These are phyloP conservation scores for Castor canadensis DNA, from an alignment of 2,113 vertebrate species.

Conservation along the genomic window DNA sequence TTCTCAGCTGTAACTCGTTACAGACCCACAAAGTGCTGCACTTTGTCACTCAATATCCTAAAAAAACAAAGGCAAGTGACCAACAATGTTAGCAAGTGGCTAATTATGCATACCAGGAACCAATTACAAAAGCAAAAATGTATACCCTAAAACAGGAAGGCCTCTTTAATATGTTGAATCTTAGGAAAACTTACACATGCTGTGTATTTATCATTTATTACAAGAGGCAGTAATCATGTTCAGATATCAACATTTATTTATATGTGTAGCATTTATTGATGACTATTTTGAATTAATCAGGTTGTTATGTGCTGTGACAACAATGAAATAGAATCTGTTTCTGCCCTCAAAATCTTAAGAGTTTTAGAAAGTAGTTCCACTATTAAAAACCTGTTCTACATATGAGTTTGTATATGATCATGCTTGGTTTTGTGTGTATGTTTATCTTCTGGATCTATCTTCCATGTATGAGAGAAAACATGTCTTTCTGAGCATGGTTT, in stretches of 20 bases:
- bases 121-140: conserved; percentile 41
- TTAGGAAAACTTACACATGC: neutral
- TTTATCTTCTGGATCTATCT: too few relatives aligned
- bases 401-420: too few relatives aligned
- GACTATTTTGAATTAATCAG: neutral
- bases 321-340: conserved; percentile 26
- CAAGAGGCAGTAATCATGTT: neutral
- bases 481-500: too few relatives aligned
- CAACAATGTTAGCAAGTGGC: conserved; percentile 46
- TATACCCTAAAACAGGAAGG: conserved; percentile 21
- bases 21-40: conserved; percentile 1
- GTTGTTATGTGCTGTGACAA: neutral
- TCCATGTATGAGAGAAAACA: too few relatives aligned
- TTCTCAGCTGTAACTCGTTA: conserved; percentile 54
- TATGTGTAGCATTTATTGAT: neutral
- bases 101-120: conserved; percentile 56
- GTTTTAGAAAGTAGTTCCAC: too few relatives aligned
- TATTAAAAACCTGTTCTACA: too few relatives aligned
- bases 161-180: conserved; percentile 5
- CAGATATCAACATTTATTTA: neutral
- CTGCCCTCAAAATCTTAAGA: neutral
- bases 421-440: too few relatives aligned
- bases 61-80: conserved; percentile 12
- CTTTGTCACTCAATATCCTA: conserved; percentile 50
- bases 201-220: conserved; percentile 35